Evolutionary conservation across 2,888 invertebrate genomes (phyloP).

Genomic region (Diaperis boleti): DNA sequence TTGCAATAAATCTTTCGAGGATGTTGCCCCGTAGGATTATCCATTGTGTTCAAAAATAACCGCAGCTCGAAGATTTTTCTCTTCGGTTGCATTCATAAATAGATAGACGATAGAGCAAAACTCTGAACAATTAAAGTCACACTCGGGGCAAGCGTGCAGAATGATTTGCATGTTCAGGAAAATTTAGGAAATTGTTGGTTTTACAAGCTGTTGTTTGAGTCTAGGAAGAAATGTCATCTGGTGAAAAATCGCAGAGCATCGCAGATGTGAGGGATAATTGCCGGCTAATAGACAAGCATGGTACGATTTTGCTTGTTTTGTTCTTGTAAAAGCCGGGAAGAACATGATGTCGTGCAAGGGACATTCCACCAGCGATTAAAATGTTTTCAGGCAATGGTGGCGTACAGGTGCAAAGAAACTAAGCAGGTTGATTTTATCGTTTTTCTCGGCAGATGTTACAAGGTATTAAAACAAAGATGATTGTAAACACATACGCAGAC

Average conservation of each 20-base stretch:
- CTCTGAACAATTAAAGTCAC: constrained; percentile 26
- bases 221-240: background rate
- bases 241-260: background rate
- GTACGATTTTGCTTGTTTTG: background rate
- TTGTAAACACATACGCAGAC: no score
- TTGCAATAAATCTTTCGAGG: constrained; percentile 7
- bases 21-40: constrained; percentile 12
- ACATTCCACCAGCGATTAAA: background rate
- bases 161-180: constrained; percentile 23
- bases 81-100: constrained; percentile 16
- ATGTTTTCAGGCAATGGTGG: background rate
- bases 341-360: background rate
- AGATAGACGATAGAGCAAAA: constrained; percentile 22
- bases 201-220: no score
- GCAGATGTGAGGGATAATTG: constrained; percentile 3
- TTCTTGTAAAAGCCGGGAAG: background rate
- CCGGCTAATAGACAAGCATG: background rate
- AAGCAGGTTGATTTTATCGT: no score
- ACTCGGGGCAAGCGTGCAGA: constrained; percentile 18
- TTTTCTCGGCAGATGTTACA: no score
- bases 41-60: constrained; percentile 18
- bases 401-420: background rate
- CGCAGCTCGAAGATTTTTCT: background rate
- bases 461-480: no score
- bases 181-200: no score